phyloP scores from a whole-genome alignment of 1,140 invertebrate genomes.

The Drosophila nigrodunni region DNA sequence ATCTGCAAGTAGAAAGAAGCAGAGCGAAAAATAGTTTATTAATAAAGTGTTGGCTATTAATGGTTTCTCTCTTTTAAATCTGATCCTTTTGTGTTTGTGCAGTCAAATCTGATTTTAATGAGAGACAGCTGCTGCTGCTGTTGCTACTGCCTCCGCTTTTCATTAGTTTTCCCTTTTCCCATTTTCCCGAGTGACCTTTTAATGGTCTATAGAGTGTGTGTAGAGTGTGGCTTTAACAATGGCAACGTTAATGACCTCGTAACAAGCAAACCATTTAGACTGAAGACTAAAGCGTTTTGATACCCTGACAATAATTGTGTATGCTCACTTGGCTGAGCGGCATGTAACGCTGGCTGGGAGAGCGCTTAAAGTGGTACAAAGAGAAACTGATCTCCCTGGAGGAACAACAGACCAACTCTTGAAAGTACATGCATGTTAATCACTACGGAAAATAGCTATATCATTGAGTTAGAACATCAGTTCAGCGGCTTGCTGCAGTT shows the following conservation, averaged over 20 bases:
- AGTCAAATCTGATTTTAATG: slow-evolving; percentile 72
- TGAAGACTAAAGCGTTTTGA: slow-evolving; percentile 38
- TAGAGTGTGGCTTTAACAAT: slow-evolving; percentile 60
- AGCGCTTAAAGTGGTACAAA: too few relatives aligned
- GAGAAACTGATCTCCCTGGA: too few relatives aligned
- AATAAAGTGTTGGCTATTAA: slow-evolving; percentile 29
- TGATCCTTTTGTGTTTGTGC: slow-evolving; percentile 64
- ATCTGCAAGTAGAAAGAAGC: slow-evolving; percentile 63
- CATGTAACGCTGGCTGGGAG: too few relatives aligned
- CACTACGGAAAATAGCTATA: too few relatives aligned
- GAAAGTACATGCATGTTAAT: too few relatives aligned
- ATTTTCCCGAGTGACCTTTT: slow-evolving; percentile 69
- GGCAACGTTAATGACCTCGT: slow-evolving; percentile 77
- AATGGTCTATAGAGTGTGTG: slow-evolving; percentile 22
- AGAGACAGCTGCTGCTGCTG: slow-evolving; percentile 52
- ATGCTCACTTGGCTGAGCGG: too few relatives aligned
- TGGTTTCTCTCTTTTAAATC: slow-evolving; percentile 40
- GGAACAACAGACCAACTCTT: too few relatives aligned
- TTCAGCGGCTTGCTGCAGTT: too few relatives aligned
- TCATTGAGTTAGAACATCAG: too few relatives aligned
- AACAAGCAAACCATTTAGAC: slow-evolving; percentile 77
- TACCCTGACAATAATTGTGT: neutral
- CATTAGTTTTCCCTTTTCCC: neutral
- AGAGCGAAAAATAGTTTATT: slow-evolving; percentile 14
- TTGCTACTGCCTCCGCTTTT: neutral